Evolutionary conservation across 2,113 vertebrate species (phyloP).

Genomic region (Orthonyx spaldingii): DNA sequence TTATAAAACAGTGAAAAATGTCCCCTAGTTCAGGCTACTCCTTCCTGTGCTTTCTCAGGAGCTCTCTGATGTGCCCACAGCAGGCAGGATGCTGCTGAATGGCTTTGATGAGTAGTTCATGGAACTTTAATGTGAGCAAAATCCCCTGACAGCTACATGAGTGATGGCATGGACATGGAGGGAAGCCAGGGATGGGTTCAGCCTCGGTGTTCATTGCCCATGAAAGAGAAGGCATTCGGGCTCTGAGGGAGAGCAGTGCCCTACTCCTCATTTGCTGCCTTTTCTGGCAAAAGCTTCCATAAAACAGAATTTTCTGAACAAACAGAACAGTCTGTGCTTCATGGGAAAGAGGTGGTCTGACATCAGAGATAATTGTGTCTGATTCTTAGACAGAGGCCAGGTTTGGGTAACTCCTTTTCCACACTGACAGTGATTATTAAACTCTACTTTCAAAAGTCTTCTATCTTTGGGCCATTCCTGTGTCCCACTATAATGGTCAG

Average conservation of each 20-base stretch:
- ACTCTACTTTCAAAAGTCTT: not conserved
- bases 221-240: not conserved
- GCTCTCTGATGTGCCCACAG: not conserved
- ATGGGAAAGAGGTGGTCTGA: rapidly evolving
- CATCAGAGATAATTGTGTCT: not conserved
- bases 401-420: not conserved
- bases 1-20: not conserved
- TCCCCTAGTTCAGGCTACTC: not conserved
- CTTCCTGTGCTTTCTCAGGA: not conserved
- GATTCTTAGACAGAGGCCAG: not conserved
- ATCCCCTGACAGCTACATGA: not conserved
- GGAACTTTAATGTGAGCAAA: not conserved
- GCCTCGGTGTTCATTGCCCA: no score
- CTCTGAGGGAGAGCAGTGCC: not conserved
- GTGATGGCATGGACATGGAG: rapidly evolving
- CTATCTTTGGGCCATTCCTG: not conserved
- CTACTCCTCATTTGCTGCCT: not conserved
- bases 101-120: not conserved
- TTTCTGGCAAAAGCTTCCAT: not conserved
- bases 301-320: not conserved
- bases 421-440: not conserved
- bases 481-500: not conserved
- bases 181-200: not conserved
- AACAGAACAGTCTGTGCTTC: not conserved
- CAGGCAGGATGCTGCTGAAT: not conserved